Percentiles rank a stretch among this genome's conserved stretches.
Conservation (phyloP, 2,888 invertebrate species). For the Bellardia pandia region DNA sequence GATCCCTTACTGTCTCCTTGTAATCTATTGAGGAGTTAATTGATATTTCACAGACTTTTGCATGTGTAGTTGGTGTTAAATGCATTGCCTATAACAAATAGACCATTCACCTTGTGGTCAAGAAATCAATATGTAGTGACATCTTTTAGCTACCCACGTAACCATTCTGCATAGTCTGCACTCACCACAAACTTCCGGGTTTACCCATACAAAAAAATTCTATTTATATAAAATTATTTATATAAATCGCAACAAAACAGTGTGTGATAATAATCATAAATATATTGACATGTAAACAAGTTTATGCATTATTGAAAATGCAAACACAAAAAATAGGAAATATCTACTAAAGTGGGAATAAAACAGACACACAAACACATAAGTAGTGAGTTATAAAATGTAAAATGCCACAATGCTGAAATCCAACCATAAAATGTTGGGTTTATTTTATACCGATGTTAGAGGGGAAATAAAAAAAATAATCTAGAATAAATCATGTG, state of each 20-base stretch:
- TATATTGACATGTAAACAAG: slow-evolving; percentile 53
- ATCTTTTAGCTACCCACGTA: no score
- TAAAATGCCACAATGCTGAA: slow-evolving; percentile 4
- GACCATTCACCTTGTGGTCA: no score
- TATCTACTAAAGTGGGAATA: slow-evolving; percentile 24
- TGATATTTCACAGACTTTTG: no score
- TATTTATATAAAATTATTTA: slow-evolving; percentile 34
- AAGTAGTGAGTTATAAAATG: neutral
- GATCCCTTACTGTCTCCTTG: no score
- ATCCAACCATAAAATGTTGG: slow-evolving; percentile 5
- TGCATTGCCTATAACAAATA: no score
- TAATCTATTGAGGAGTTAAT: no score
- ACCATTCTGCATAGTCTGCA: no score
- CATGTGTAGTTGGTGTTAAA: no score
- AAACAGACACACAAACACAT: slow-evolving; percentile 4
- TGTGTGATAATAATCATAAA: slow-evolving; percentile 18
- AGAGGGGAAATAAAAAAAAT: neutral
- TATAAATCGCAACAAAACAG: slow-evolving; percentile 29
- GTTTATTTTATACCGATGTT: neutral
- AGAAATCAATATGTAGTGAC: no score
- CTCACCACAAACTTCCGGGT: no score
- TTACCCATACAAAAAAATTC: neutral
- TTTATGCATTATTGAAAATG: slow-evolving; percentile 58
- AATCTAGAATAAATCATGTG: neutral
- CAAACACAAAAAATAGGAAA: neutral